Evolutionary conservation across 2,797 vertebrate species (phyloP).

Genomic region (Gallirallus australis): DNA sequence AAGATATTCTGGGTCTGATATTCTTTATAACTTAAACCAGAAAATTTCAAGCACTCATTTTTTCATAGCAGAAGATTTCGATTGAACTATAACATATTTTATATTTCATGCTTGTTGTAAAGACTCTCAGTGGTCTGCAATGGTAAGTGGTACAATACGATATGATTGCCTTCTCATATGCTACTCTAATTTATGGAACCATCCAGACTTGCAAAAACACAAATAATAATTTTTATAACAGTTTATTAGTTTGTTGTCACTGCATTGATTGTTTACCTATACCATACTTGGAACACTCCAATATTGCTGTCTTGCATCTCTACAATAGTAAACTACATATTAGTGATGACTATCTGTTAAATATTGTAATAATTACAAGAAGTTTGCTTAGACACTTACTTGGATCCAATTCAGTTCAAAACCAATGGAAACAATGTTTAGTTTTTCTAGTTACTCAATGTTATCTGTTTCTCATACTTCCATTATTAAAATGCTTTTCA

Average conservation of each 20-base stretch:
- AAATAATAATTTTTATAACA: not conserved
- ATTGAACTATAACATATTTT: not conserved
- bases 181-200: not conserved
- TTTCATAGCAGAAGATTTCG: conserved; percentile 23
- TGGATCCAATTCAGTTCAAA: not conserved
- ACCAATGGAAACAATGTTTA: not conserved
- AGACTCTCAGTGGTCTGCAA: conserved; percentile 2
- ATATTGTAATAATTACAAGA: not conserved
- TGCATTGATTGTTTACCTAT: not conserved
- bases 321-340: not conserved
- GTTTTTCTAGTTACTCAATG: not conserved
- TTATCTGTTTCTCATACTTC: not conserved
- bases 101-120: not conserved
- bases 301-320: not conserved
- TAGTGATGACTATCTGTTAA: not conserved
- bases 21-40: not conserved
- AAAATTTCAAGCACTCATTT: conserved; percentile 15
- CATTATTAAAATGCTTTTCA: not conserved
- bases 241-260: not conserved
- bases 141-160: not conserved
- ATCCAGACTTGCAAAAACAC: not conserved
- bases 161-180: not conserved
- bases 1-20: not conserved
- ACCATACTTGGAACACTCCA: not conserved
- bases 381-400: not conserved